Evolutionary conservation across 2,113 vertebrate genomes (phyloP), one percentile per base, ranked within the genome.

Genomic region (Cyrtonyx montezumae): DNA sequence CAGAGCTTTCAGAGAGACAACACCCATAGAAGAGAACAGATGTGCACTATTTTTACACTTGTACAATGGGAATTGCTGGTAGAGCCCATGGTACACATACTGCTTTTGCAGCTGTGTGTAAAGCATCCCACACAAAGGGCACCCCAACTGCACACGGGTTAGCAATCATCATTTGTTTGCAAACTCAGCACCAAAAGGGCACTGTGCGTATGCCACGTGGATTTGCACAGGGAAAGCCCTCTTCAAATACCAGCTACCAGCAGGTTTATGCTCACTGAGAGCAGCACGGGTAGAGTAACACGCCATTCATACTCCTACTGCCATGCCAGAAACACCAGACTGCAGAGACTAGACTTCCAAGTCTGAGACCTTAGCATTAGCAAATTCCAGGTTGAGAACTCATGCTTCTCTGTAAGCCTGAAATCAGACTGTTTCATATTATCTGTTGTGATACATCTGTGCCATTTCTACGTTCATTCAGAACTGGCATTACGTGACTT

Each of bases 101-200:
- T 68, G 71, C 76, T 40, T 43, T 79, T 67, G 40, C 82, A 91
- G 67, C 65, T 94, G 79, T 65, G 77, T 0, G 1, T 4, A 30
- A 42, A 55, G 76, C 51, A 51, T 5, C 42, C 36, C 2, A 1
- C 48, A 32, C 63, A 16, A 0, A 0, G 53, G 61, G 48, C 37
- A 20, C 65, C 69, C 75, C 21, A n/a, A 74, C 45, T 37, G 55
- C 84, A 76, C 0, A 0, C 7, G 28, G 48, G 32, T 37, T 6
- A 26, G 18, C 7, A 2, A 74, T n/a, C 51, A 22, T 59, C 73
- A 1, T 8, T 8, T 28, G 18, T 25, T 69, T 46, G 62, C 25
- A 28, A 62, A 66, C 36, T 20, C 20, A 4, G 22, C 26, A 69
- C 65, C 65, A 32, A 46, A 67, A 79, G 6, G 22, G 55, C 43